phyloP scores from a whole-genome alignment of 2,888 invertebrate genomes.

The Labia minor region DNA sequence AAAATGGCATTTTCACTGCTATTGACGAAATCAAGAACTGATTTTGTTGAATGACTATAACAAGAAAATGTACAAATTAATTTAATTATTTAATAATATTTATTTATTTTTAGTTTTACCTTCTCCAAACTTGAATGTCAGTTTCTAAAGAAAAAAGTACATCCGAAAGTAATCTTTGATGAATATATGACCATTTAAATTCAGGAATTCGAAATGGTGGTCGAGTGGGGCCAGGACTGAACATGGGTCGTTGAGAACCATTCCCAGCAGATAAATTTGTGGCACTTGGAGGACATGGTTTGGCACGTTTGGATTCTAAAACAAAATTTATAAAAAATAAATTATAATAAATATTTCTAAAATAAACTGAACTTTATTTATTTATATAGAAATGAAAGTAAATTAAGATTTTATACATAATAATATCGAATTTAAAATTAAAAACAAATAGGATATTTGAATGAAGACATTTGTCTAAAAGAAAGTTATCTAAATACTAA shows the following conservation, averaged over 20 bases:
- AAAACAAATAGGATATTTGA: too few relatives aligned
- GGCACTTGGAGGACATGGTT: constrained; percentile 32
- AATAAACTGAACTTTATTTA: constrained; percentile 71
- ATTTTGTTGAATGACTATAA: constrained; percentile 85
- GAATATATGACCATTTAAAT: constrained; percentile 99
- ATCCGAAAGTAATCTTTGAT: constrained; percentile 90
- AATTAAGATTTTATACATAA: too few relatives aligned
- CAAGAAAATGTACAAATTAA: constrained; percentile 34
- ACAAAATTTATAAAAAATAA: constrained; percentile 18
- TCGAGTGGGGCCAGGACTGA: constrained; percentile 82
- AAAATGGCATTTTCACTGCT: constrained; percentile 97
- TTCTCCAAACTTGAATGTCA: constrained; percentile 85
- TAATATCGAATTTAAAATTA: too few relatives aligned
- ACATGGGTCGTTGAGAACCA: constrained; percentile 67
- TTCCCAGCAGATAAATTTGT: constrained; percentile 40
- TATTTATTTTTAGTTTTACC: too few relatives aligned
- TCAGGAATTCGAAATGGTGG: constrained; percentile 98
- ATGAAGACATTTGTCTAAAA: too few relatives aligned
- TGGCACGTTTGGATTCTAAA: constrained; percentile 46
- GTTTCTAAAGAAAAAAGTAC: constrained; percentile 93
- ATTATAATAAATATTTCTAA: constrained; percentile 47
- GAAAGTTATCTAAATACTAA: constrained; percentile 41
- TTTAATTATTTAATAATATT: too few relatives aligned
- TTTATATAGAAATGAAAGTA: too few relatives aligned
- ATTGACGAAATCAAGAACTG: constrained; percentile 95